Base-by-base conservation (phyloP, 2,113 vertebrate genomes). In the Cyprinodon tularosa region DNA sequence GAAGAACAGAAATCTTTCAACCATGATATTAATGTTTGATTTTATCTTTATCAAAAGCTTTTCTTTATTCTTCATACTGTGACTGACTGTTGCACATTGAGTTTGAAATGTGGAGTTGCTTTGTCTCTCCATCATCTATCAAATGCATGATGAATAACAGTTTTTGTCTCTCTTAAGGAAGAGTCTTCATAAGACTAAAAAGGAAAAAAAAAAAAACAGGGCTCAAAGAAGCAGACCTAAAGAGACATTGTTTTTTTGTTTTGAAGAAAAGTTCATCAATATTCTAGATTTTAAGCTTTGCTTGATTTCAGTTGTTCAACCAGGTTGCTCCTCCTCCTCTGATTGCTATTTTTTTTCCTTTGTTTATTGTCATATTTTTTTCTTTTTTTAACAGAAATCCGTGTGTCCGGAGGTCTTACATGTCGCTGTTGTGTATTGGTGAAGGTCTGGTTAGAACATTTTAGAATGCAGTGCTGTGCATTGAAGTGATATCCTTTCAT, bases 341-440 rank as follows among this genome's bases (percentile, higher is more conserved):
- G 62, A 73, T 60, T 60, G 42, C 15, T 62, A 78, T 76, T 45
- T 44, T 39, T 65, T 37, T 69, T 29, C 29, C 29, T 29, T 29
- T 29, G 29, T 29, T 29, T 29, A 29, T 29, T 29, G 29, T 29
- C 29, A 29, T 29, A 29, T 62, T 42, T 45, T 79, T 66, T 73
- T 40, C 73, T 40, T 74, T 45, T 78, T 85, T 75, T 77, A 50
- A 44, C 66, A 64, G 62, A 67, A 66, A 65, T 47, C 3, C 76
- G 77, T 9, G 74, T 67, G 64, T 82, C 74, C 72, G 74, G 81
- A 78, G 72, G 79, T 75, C 50, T 40, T 48, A 79, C 74, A 60
- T 81, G 67, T 79, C 66, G 68, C 47, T 62, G 42, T 44, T 36
- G 68, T 67, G 59, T 76, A 59, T 76, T 81, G 40, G 76, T 36